A percentile compares a stretch with the other conserved stretches of the same genome.
Evolutionary conservation across 2,888 invertebrate species (phyloP).

Genomic region (Torymus texanus): DNA sequence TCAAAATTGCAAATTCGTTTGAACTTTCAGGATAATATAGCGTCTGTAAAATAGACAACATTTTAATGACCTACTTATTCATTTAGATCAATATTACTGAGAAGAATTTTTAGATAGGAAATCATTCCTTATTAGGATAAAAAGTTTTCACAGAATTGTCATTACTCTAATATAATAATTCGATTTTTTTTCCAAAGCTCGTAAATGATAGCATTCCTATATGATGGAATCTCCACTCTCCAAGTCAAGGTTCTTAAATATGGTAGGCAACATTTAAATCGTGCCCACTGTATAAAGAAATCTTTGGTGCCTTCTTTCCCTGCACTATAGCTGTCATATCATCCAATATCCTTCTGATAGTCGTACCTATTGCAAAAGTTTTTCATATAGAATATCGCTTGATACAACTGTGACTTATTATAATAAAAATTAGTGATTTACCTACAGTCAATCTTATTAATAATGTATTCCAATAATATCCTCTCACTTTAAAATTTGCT

Average conservation of each 20-base stretch:
- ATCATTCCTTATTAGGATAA: neutral
- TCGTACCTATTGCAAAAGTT: no score
- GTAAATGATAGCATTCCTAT: conserved; percentile 65
- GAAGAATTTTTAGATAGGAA: no score
- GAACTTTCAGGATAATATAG: conserved; percentile 68
- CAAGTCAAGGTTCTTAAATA: conserved; percentile 66
- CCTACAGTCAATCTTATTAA: no score
- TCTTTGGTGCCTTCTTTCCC: conserved; percentile 69
- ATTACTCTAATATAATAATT: conserved; percentile 65
- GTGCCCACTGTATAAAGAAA: conserved; percentile 67
- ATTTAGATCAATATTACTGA: no score
- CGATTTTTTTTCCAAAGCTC: conserved; percentile 63
- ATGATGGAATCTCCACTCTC: conserved; percentile 64
- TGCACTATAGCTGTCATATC: no score
- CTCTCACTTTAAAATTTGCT: no score
- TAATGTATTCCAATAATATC: no score
- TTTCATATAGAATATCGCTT: no score
- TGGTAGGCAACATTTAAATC: conserved; percentile 65
- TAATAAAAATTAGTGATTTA: no score
- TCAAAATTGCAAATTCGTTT: conserved; percentile 71
- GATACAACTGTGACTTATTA: no score
- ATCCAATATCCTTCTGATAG: no score
- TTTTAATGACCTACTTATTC: neutral
- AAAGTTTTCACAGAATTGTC: no score
- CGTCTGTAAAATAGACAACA: neutral